Base-by-base conservation (phyloP, 2,888 invertebrate genomes). In the Trichogramma dendrolimi region DNA sequence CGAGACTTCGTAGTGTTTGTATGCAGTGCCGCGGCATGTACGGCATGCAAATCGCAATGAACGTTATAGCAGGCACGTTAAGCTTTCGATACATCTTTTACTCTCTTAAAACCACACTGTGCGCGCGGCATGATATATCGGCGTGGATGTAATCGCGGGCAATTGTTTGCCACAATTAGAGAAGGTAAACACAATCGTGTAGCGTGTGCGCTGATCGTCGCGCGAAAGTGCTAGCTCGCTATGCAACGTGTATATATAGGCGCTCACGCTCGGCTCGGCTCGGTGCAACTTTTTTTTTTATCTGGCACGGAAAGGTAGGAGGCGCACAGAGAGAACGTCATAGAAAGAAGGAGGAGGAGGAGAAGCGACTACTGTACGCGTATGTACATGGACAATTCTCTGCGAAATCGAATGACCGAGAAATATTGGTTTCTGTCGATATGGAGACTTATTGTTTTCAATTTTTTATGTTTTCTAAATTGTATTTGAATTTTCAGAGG, bases 231-330 rank as follows among this genome's bases (percentile, higher is more conserved):
- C 27, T 27, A 27, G 27, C 27, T 27, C 27, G 27, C 27, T 27
- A 27, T 27, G 3, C 27, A 27, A 27, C 27, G 27, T 27, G 27
- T 27, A 2, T 27, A 2, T 27, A 27, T 27, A 27, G 27, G 50
- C 46, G 11, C 56, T 42, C 41, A 8, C 10, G n/a, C 27, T 5
- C 40, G 47, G 40, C 44, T 8, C 5, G 47, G 14, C 41, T 27
- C 58, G 50, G 27, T 27, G 27, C 27, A 27, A 27, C 27, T 27
- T 27, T 27, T 27, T 27, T 27, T 14, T 60, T 57, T 53, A 65
- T 62, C 60, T 62, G 60, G 57, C 60, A 60, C 62, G 64, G 57
- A 58, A 53, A 54, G 60, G 53, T 62, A 62, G 55, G 27, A 27
- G 27, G 48, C 49, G 60, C 27, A 27, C 27, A 27, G 27, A 27